Percentiles rank a stretch among this genome's conserved stretches.
Evolutionary conservation across 1,140 invertebrate genomes (phyloP).

Genomic region (Bursaphelenchus mucronatus): DNA sequence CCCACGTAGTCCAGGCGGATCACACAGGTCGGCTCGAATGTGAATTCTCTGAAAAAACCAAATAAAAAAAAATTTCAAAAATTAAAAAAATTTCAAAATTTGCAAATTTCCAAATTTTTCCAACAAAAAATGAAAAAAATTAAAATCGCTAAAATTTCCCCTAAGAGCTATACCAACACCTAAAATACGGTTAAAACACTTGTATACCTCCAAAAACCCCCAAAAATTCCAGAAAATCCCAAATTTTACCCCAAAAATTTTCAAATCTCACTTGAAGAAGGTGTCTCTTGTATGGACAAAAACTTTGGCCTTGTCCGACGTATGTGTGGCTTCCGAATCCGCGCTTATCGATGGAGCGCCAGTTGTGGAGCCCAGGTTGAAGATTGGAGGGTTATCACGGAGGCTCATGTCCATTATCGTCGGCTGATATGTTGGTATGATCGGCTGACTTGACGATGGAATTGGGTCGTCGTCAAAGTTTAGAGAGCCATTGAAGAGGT

Average conservation of each 20-base stretch:
- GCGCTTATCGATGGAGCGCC: background rate
- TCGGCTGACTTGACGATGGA: background rate
- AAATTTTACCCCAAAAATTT: too few species aligned
- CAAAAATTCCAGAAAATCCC: too few species aligned
- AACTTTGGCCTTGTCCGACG: slow-evolving; percentile 11
- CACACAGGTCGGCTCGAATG: slow-evolving; percentile 40
- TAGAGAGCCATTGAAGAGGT: too few species aligned
- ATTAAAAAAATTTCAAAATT: slow-evolving; percentile 12
- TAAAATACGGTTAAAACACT: too few species aligned
- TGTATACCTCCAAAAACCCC: too few species aligned
- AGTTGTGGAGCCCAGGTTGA: slow-evolving; percentile 2
- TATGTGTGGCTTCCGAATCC: background rate
- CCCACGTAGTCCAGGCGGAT: slow-evolving; percentile 47
- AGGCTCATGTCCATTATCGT: background rate
- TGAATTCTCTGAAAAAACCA: slow-evolving; percentile 41
- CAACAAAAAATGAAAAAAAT: too few species aligned
- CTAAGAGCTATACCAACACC: too few species aligned
- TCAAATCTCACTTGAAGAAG: slow-evolving; percentile 30
- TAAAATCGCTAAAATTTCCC: too few species aligned
- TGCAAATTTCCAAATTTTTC: background rate
- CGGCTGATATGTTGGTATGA: background rate
- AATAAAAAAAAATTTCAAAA: slow-evolving; percentile 4
- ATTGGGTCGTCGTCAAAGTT: background rate
- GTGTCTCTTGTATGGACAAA: slow-evolving; percentile 21
- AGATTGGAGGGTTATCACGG: background rate